phyloP scores from a whole-genome alignment of 2,888 invertebrate species.

The Raillietiella orientalis region DNA sequence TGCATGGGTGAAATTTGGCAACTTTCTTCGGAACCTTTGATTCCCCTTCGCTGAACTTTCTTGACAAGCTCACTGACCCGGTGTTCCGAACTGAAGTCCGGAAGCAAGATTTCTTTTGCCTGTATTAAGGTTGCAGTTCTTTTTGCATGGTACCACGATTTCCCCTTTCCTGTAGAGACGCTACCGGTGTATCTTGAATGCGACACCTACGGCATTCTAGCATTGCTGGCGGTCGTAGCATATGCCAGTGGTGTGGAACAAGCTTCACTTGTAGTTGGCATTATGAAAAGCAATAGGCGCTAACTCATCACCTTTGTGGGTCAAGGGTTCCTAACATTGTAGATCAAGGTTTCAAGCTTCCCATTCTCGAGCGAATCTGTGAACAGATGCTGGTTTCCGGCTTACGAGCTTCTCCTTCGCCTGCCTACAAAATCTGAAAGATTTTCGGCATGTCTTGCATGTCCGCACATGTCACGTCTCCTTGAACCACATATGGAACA shows the following conservation, averaged over 20 bases:
- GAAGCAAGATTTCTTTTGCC: conserved; percentile 73
- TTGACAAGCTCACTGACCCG: conserved; percentile 75
- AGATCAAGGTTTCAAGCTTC: too few relatives aligned
- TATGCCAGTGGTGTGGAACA: conserved; percentile 90
- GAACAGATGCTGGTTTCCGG: too few relatives aligned
- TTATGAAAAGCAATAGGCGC: conserved; percentile 87
- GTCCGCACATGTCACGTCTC: conserved; percentile 94
- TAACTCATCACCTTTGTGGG: conserved; percentile 79
- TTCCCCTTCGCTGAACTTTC: conserved; percentile 70
- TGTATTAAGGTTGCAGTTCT: conserved; percentile 70
- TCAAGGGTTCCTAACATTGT: too few relatives aligned
- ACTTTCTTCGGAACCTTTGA: too few relatives aligned
- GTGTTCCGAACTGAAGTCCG: too few relatives aligned
- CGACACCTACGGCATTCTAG: conserved; percentile 59
- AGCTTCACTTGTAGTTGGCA: conserved; percentile 88
- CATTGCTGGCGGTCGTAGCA: conserved; percentile 90
- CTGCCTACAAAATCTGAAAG: conserved; percentile 82
- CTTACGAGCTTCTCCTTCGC: conserved; percentile 42
- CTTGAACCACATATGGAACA: conserved; percentile 92
- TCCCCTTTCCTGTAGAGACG: conserved; percentile 61
- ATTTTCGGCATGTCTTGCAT: conserved; percentile 97
- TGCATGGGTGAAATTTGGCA: too few relatives aligned
- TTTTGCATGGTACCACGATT: conserved; percentile 72
- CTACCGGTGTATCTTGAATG: conserved; percentile 70
- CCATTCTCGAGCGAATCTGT: too few relatives aligned